phyloP scores from a whole-genome alignment of 92 coral and sea anemone genomes.

The Heliopora coerulea region DNA sequence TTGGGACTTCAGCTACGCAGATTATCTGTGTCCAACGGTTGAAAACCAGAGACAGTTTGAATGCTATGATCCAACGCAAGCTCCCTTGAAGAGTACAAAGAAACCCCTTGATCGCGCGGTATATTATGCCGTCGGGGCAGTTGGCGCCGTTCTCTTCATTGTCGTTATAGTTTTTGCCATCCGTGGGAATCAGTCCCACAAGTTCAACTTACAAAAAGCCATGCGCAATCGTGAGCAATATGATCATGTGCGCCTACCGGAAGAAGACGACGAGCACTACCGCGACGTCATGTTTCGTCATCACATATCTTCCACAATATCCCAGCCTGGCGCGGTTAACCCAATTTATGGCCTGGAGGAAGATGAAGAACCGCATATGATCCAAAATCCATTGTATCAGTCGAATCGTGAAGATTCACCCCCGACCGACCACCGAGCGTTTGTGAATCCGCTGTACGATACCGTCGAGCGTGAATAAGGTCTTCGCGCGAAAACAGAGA shows the following conservation, averaged over 20 bases:
- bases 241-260: conserved; percentile 41
- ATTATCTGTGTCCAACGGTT: conserved; percentile 21
- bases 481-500: conserved; percentile 1
- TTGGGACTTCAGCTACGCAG: neutral
- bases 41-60: neutral
- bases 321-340: conserved; percentile 52
- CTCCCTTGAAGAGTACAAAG: no score
- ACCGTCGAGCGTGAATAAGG: neutral
- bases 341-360: conserved; percentile 65
- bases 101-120: neutral
- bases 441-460: conserved; percentile 34
- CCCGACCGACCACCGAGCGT: neutral
- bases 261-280: conserved; percentile 57
- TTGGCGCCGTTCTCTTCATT: conserved; percentile 15
- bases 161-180: neutral
- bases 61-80: neutral
- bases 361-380: conserved; percentile 42
- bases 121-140: conserved; percentile 1
- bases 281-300: conserved; percentile 75
- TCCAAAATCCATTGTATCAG: conserved; percentile 8
- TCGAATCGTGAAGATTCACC: conserved; percentile 5
- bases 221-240: conserved; percentile 38
- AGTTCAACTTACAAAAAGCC: conserved; percentile 14
- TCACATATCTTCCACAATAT: conserved; percentile 54
- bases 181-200: conserved; percentile 17